These are phyloP conservation scores for Anguilla megastoma DNA, from an alignment of 2,797 vertebrate species.

Conservation along the genomic window DNA sequence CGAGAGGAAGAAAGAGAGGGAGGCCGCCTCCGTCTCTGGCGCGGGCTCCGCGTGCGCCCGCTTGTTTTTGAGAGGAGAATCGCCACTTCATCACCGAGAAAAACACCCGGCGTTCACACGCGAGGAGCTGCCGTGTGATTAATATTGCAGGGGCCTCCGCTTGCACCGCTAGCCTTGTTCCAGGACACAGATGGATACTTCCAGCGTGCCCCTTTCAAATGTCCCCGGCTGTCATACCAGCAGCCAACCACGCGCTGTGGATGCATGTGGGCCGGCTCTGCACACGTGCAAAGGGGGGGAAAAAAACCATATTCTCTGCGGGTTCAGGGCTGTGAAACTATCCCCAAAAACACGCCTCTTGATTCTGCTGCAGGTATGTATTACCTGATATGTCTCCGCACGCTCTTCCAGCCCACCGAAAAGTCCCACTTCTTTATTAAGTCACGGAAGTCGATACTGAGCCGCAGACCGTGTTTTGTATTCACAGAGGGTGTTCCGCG, in stretches of 20 bases:
- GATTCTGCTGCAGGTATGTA: neutral
- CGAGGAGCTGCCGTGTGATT: slow-evolving; percentile 3
- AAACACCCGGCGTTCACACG: slow-evolving; percentile 16
- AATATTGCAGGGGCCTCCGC: slow-evolving; percentile 26
- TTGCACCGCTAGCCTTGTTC: slow-evolving; percentile 22
- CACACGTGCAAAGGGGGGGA: neutral
- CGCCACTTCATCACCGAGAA: slow-evolving; percentile 27
- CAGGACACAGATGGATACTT: slow-evolving; percentile 33
- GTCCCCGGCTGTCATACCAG: neutral
- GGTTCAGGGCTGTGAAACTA: neutral
- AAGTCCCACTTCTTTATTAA: neutral
- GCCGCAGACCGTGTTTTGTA: neutral
- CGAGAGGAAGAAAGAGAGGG: neutral
- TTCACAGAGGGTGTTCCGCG: neutral
- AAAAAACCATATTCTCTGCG: neutral
- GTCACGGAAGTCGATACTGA: neutral
- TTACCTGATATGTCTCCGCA: neutral
- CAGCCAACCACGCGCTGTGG: neutral
- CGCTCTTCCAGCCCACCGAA: neutral
- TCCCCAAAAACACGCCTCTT: neutral
- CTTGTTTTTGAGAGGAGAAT: slow-evolving; percentile 20
- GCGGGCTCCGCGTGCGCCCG: neutral
- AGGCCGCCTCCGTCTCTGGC: neutral
- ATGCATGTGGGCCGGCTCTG: neutral
- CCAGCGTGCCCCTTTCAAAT: slow-evolving; percentile 13